Base-by-base conservation (phyloP, 2,888 invertebrate species). In the Mactromeris polynyma region DNA sequence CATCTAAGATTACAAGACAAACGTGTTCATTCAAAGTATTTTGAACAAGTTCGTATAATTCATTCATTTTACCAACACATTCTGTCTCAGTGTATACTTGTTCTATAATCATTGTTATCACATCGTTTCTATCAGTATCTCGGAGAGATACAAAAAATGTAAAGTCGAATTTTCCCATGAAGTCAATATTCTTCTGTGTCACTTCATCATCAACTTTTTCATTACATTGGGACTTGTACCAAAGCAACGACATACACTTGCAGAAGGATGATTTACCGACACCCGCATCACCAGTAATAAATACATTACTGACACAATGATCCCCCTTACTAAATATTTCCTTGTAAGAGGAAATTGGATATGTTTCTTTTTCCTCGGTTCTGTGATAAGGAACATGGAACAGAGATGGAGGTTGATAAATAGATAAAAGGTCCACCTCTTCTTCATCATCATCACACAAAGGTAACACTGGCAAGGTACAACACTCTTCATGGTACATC, bases 11-110 rank as follows among this genome's bases (percentile, higher is more conserved):
- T 21, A 64, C 26, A n/a, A 64, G 58, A 26, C 58, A 64, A 4
- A 0, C 79, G 58, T 33, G 33, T 42, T 33, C 80, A 83, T 2
- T 46, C 85, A 31, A 83, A 83, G 21, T 83, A 26, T 64, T 26
- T n/a, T 64, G 26, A 64, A 64, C 26, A 26, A 64, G 26, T 64
- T n/a, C 26, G 26, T 26, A 9, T 26, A n/a, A 7, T 64, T 64
- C 58, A 26, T n/a, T 4, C 26, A n/a, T n/a, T 64, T 26, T 64
- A 26, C 11, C 58, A 46, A 17, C 46, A 46, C 46, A 46, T n/a
- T 64, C 26, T 0, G 58, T 9, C 7, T 64, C 26, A 9, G 58
- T 64, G 58, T 26, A 26, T 26, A 64, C n/a, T 0, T 9, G n/a
- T 26, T 64, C 58, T 26, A 64, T 26, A 26, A 64, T 64, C 58